Base-by-base conservation (phyloP, 30 jellyfish, hydroid and myxozoan species). In the Catostylus mosaicus region DNA sequence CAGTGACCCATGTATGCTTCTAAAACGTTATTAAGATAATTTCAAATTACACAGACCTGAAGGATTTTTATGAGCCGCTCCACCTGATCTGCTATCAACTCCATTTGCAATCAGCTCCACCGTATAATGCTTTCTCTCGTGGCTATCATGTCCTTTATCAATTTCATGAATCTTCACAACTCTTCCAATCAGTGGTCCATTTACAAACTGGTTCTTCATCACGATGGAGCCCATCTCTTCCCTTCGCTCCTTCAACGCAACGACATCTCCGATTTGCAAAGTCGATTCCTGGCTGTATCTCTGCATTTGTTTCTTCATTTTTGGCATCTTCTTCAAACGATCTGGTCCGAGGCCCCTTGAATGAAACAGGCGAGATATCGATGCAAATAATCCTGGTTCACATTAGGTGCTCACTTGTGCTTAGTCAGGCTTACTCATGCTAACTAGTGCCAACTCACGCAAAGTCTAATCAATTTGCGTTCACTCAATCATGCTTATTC, bases 301-400 rank as follows among this genome's bases (percentile, higher is more conserved):
- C 16, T 52, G 66, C n/a, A 71, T 5, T 5, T 59, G 71, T 54
- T 46, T 73, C 37, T 48, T 75, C 27, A 46, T 14, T 26, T 70
- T 67, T 51, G 61, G 40, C 35, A 45, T 47, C 70, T 43, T 75
- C 23, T 83, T 54, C 71, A 64, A 73, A 23, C 69, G 69, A 23
- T 94, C 90, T 0, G 98, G 98, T 26, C 96, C 78, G 16, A 92
- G 92, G 16, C 98, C 98, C 98, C 98, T 92, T 46, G 83, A 30
- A 29, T 22, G 50, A 77, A 57, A 31, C 40, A 78, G 2, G 62
- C 19, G 12, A 1, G 3, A 77, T 11, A 0, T n/a, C 19, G 63
- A 48, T n/a, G n/a, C n/a, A n/a, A n/a, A n/a, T n/a, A n/a, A n/a
- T n/a, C n/a, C n/a, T n/a, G n/a, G n/a, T n/a, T n/a, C n/a, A n/a